Conservation (phyloP, 1,140 invertebrate species). For the Drosophila pseudoobscura region DNA sequence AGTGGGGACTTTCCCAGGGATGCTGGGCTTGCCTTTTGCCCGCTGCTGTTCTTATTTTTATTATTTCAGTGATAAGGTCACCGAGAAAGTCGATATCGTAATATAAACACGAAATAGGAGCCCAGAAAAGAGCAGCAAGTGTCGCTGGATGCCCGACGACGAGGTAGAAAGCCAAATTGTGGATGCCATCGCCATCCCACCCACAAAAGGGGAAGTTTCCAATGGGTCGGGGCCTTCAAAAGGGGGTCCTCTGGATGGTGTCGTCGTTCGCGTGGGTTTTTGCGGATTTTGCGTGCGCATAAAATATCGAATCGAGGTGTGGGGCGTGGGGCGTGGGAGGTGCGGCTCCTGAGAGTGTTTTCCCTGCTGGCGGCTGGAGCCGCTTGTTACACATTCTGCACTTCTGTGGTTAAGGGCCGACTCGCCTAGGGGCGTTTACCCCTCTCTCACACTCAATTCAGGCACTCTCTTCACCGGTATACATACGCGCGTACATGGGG, state of each 20-base stretch:
- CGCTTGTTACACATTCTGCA: conserved; percentile 70
- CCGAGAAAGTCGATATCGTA: conserved; percentile 77
- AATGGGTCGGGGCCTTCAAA: conserved; percentile 11
- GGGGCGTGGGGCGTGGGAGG: conserved; percentile 7
- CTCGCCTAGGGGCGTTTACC: conserved; percentile 67
- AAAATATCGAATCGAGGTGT: conserved; percentile 36
- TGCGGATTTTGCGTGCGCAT: conserved; percentile 65
- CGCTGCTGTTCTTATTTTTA: conserved; percentile 3
- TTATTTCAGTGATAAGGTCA: conserved; percentile 58
- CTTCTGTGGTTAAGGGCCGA: conserved; percentile 73
- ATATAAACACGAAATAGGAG: conserved; percentile 80
- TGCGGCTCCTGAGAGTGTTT: conserved; percentile 32
- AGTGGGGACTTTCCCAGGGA: neutral
- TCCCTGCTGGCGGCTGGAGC: conserved; percentile 36
- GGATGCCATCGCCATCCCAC: conserved; percentile 55
- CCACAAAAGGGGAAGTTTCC: conserved; percentile 20
- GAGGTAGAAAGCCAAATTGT: conserved; percentile 39
- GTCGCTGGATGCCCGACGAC: conserved; percentile 7
- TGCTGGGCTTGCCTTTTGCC: neutral
- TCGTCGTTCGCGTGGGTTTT: conserved; percentile 61
- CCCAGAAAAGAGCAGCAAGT: conserved; percentile 54
- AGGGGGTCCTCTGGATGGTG: conserved; percentile 12
- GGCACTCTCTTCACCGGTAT: conserved; percentile 2
- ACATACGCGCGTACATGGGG: neutral
- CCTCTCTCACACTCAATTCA: conserved; percentile 18